phyloP scores from a whole-genome alignment of 2,888 invertebrate species.

The Phyto melanocephala region DNA sequence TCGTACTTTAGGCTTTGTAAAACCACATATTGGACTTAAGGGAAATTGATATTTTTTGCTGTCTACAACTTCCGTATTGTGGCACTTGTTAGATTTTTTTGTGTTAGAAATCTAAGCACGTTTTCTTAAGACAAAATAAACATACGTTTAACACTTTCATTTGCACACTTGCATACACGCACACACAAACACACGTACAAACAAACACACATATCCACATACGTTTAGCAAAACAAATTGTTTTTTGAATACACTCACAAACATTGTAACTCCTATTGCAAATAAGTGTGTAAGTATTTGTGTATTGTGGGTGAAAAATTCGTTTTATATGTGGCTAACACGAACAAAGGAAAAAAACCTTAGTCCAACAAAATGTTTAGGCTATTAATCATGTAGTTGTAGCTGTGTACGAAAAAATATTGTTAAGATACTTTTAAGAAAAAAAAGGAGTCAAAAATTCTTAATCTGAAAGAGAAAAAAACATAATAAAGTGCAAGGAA shows the following conservation, averaged over 20 bases:
- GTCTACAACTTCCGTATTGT: conserved; percentile 18
- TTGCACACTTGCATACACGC: background rate
- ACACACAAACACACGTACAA: background rate
- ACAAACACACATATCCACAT: background rate
- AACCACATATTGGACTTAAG: conserved; percentile 65
- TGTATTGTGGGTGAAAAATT: conserved; percentile 30
- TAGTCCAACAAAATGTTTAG: conserved; percentile 31
- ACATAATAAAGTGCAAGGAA: background rate
- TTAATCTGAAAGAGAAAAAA: background rate
- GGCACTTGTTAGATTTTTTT: background rate
- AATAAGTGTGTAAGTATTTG: too few relatives aligned
- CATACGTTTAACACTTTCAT: conserved; percentile 60
- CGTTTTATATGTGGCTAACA: conserved; percentile 17
- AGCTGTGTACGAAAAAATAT: conserved; percentile 59
- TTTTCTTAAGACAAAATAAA: conserved; percentile 51
- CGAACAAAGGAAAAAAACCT: background rate
- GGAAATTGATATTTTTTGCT: conserved; percentile 57
- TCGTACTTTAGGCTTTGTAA: conserved; percentile 27
- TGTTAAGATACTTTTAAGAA: background rate
- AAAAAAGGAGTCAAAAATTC: background rate
- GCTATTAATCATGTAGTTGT: conserved; percentile 67
- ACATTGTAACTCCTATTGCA: background rate
- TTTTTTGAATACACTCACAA: conserved; percentile 43
- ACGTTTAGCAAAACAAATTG: conserved; percentile 43
- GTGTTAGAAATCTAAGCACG: conserved; percentile 45